Evolutionary conservation across 53 echinoderm and acorn worm genomes (phyloP).

Genomic region (Hippasteria phrygiana): DNA sequence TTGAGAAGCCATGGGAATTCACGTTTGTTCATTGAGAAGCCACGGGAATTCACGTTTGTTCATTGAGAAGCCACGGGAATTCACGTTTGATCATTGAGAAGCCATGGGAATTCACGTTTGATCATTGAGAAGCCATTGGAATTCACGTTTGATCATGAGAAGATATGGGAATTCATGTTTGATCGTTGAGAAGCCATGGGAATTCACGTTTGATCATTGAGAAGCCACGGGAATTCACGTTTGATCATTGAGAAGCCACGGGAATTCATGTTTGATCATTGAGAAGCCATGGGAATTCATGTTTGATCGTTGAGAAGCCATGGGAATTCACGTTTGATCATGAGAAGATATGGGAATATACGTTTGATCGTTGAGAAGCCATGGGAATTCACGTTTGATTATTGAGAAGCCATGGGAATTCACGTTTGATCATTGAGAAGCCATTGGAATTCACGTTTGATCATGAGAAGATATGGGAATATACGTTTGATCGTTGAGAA

Average conservation of each 20-base stretch:
- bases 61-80: no score
- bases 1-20: no score
- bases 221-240: background rate
- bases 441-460: background rate
- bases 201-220: background rate
- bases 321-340: background rate
- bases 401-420: background rate
- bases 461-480: background rate
- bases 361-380: background rate
- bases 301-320: no score
- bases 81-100: no score
- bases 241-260: background rate
- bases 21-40: no score
- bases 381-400: background rate
- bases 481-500: no score
- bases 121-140: no score
- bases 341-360: background rate
- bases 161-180: no score
- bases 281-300: background rate
- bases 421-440: background rate
- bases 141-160: no score
- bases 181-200: background rate
- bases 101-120: no score
- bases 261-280: background rate
- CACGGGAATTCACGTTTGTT: no score